Evolutionary conservation across 2,113 vertebrate species (phyloP).

Genomic region (Tetrao urogallus): DNA sequence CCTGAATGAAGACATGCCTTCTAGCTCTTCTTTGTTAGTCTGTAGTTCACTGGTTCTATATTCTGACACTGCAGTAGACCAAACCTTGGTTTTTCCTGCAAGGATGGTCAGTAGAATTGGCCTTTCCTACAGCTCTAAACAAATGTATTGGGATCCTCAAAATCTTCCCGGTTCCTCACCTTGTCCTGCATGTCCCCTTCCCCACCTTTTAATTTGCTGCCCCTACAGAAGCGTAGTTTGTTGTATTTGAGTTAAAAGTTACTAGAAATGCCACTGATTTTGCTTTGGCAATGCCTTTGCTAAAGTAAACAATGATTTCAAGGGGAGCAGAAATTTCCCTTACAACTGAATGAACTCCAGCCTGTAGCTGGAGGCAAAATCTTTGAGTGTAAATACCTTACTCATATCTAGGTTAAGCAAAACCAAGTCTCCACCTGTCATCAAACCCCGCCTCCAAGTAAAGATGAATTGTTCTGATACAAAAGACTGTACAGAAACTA

Average conservation of each 20-base stretch:
- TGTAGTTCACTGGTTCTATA: not conserved
- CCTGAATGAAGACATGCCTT: not conserved
- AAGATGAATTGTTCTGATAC: not conserved
- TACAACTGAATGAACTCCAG: not conserved
- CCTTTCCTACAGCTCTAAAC: not conserved
- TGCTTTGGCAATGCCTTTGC: not conserved
- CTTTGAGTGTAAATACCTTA: not conserved
- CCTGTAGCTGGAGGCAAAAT: not conserved
- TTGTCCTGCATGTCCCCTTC: not conserved
- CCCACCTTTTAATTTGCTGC: not conserved
- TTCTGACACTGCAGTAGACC: not conserved
- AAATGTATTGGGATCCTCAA: not conserved
- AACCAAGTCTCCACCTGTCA: not conserved
- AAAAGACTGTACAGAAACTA: not conserved
- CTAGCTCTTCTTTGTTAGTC: not conserved
- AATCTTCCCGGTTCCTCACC: not conserved
- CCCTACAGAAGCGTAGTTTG: not conserved
- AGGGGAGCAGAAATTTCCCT: not conserved
- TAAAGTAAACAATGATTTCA: not conserved
- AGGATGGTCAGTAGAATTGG: not conserved
- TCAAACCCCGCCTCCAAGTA: not conserved
- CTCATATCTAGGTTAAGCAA: not conserved
- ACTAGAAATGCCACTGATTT: not conserved
- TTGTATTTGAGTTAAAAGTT: not conserved
- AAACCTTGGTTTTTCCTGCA: not conserved